These are phyloP conservation scores for Drosophila varians DNA, from an alignment of 1,140 invertebrate genomes.

Conservation along the genomic window DNA sequence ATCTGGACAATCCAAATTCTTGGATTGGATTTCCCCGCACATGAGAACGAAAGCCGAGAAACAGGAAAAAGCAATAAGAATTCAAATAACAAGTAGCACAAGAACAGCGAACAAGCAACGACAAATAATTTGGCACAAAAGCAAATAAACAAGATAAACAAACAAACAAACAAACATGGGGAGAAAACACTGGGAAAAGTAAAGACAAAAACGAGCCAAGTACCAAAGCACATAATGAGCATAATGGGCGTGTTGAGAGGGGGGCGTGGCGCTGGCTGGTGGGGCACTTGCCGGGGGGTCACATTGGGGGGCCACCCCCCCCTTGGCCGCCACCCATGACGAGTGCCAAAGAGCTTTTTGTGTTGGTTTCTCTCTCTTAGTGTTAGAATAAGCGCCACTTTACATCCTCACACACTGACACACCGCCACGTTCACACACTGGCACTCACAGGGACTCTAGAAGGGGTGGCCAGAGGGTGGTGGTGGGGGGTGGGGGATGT, in stretches of 20 bases:
- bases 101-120: slow-evolving; percentile 43
- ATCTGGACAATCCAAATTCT: slow-evolving; percentile 31
- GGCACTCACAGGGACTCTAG: neutral
- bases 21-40: slow-evolving; percentile 9
- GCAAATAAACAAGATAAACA: slow-evolving; percentile 61
- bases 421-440: neutral
- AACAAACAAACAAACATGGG: slow-evolving; percentile 22
- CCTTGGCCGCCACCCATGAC: slow-evolving; percentile 12
- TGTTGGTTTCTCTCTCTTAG: slow-evolving; percentile 51
- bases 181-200: slow-evolving; percentile 22
- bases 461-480: slow-evolving; percentile 7
- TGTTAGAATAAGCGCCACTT: slow-evolving; percentile 68
- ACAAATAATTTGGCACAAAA: slow-evolving; percentile 69
- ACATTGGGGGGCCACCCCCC: slow-evolving; percentile 9
- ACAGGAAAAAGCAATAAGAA: slow-evolving; percentile 56
- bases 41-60: slow-evolving; percentile 1
- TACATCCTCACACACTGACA: slow-evolving; percentile 31
- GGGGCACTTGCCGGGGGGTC: slow-evolving; percentile 9
- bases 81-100: slow-evolving; percentile 47
- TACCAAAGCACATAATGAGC: slow-evolving; percentile 64
- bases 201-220: slow-evolving; percentile 60
- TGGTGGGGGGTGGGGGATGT: too few species aligned
- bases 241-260: slow-evolving; percentile 53
- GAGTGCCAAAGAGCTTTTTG: slow-evolving; percentile 63
- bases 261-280: slow-evolving; percentile 4